phyloP scores from a whole-genome alignment of 2,113 vertebrate species.

The Microtus ochrogaster region DNA sequence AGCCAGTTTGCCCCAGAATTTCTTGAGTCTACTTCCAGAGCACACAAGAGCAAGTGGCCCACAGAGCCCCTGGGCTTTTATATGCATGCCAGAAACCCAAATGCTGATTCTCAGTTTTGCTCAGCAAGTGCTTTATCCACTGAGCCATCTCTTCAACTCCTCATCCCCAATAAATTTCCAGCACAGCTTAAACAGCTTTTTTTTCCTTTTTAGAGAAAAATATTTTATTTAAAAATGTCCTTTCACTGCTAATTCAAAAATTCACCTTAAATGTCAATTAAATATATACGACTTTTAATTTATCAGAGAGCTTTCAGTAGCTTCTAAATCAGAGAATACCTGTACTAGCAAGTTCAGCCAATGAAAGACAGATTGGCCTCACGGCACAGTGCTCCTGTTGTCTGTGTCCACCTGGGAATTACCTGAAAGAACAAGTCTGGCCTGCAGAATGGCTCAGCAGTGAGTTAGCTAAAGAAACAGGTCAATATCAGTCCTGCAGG shows the following conservation, averaged over 20 bases:
- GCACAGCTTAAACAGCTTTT: neutral
- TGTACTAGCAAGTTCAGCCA: neutral
- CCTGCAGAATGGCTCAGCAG: neutral
- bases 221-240: slow-evolving; percentile 9
- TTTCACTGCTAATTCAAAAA: slow-evolving; percentile 24
- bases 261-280: neutral
- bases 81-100: neutral
- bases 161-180: neutral
- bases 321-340: slow-evolving; percentile 58
- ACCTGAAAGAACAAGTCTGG: neutral
- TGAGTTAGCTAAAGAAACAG: slow-evolving; percentile 50
- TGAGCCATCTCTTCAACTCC: too few species aligned
- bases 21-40: neutral
- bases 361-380: neutral
- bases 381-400: slow-evolving; percentile 7
- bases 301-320: slow-evolving; percentile 50
- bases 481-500: neutral
- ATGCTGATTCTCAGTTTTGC: neutral
- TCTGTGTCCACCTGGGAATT: slow-evolving; percentile 26
- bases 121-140: neutral
- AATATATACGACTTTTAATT: neutral
- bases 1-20: too few species aligned
- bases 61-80: neutral
- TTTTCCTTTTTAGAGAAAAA: neutral
- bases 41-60: too few species aligned